Evolutionary conservation across 2,888 invertebrate genomes (phyloP), one percentile per base, ranked within the genome.

Genomic region (Platycnemis pennipes): DNA sequence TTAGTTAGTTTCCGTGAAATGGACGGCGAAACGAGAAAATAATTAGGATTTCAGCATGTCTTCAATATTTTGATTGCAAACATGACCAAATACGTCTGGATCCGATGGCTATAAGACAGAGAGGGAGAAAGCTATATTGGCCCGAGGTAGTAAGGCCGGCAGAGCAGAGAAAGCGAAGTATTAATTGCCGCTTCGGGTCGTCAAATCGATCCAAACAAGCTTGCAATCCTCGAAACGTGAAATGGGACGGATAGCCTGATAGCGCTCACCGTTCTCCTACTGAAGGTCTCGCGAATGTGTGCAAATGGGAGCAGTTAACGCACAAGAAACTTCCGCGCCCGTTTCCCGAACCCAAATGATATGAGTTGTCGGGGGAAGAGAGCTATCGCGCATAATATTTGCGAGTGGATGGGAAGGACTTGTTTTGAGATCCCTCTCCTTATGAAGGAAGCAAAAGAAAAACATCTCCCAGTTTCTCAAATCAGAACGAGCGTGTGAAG

Each of bases 121-220:
- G 77, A 77, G n/a, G n/a, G 77, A 77, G 77, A 77, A 77, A 77
- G 77, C 77, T 77, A 31, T 26, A 77, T 1, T 37, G 37, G 77
- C 77, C 77, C 13, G 31, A 37, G 77, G 77, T 77, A 77, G 37
- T 31, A 37, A 77, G 4, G 77, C 37, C 77, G 31, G 77, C 31
- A 77, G 77, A 77, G 77, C 37, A 77, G 77, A 37, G 77, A 77
- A 77, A 77, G 49, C 19, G 49, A 49, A 49, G 77, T 37, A 77
- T 77, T 77, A 77, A 77, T 77, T 77, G 77, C 77, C 3, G 37
- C 37, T 13, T 37, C 16, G 37, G 77, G 26, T 77, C 77, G 31
- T 77, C 26, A 63, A 63, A 77, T 77, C 77, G 31, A 77, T 37
- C 77, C 31, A 37, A 77, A 37, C 77, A 2, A 26, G 77, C 77